Conservation (phyloP, 2,888 invertebrate species). For the Ophioninae sp. region DNA sequence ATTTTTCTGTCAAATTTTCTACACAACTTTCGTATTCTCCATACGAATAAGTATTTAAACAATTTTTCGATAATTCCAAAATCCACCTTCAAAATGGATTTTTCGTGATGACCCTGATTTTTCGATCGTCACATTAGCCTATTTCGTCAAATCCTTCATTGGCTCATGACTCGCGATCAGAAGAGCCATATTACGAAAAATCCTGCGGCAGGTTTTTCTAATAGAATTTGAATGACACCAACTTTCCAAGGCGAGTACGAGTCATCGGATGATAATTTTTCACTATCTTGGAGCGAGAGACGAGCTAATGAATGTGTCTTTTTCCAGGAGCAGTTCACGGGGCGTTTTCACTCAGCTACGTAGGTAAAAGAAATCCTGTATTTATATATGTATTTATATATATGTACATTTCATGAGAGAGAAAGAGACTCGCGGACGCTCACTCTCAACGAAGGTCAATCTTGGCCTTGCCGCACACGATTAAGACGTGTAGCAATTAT, state of each 20-base stretch:
- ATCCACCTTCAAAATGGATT: no score
- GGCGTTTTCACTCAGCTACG: slow-evolving; percentile 5
- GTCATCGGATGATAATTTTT: not conserved
- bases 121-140: no score
- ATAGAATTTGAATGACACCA: not conserved
- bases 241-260: not conserved
- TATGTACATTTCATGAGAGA: not conserved
- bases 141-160: not conserved
- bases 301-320: not conserved
- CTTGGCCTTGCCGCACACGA: slow-evolving; percentile 62
- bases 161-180: not conserved
- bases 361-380: slow-evolving; percentile 14
- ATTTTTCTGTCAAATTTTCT: no score
- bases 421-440: slow-evolving; percentile 38
- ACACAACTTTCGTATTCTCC: no score
- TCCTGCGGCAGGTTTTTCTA: not conserved
- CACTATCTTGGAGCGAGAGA: not conserved
- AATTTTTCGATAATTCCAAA: no score
- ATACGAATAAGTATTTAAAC: no score
- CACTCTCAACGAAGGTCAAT: slow-evolving; percentile 63
- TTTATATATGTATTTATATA: not conserved
- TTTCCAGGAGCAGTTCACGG: not conserved
- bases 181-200: not conserved
- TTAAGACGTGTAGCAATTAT: slow-evolving; percentile 73
- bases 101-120: no score